phyloP scores from a whole-genome alignment of 2,797 vertebrate species.

The Enteromius mattozi region DNA sequence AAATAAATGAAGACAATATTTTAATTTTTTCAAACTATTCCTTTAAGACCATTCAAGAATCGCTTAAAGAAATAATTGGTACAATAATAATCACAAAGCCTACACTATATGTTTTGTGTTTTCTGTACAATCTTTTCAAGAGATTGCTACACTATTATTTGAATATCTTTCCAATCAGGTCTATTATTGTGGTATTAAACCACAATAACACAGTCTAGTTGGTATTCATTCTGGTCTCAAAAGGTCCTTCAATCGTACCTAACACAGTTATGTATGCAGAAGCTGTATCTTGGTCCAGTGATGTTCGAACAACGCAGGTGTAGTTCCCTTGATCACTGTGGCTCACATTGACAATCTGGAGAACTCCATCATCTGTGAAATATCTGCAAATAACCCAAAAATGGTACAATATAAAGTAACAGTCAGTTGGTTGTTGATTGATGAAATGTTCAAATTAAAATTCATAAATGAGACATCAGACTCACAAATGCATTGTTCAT shows the following conservation, averaged over 20 bases:
- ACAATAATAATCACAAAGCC: not conserved
- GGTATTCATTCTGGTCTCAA: not conserved
- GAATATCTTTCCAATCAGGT: not conserved
- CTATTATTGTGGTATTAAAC: slow-evolving; percentile 18
- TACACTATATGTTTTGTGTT: not conserved
- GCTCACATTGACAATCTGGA: slow-evolving; percentile 86
- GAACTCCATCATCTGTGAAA: slow-evolving; percentile 71
- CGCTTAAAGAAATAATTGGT: not conserved
- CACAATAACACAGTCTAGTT: not conserved
- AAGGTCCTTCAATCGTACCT: slow-evolving; percentile 72
- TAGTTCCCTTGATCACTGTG: slow-evolving; percentile 86
- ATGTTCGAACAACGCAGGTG: slow-evolving; percentile 83
- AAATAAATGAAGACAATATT: not conserved
- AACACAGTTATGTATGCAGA: slow-evolving; percentile 81
- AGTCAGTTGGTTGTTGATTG: not conserved
- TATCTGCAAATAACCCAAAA: slow-evolving; percentile 72
- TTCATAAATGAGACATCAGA: not conserved
- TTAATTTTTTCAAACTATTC: not conserved
- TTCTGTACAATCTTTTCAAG: not conserved
- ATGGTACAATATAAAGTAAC: not conserved
- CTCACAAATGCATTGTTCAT: not conserved
- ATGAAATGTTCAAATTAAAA: not conserved
- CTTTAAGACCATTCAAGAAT: not conserved
- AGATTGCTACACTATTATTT: not conserved
- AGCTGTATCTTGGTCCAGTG: slow-evolving; percentile 79